Evolutionary conservation across 2,888 invertebrate genomes (phyloP).

Genomic region (Morpho helenor): DNA sequence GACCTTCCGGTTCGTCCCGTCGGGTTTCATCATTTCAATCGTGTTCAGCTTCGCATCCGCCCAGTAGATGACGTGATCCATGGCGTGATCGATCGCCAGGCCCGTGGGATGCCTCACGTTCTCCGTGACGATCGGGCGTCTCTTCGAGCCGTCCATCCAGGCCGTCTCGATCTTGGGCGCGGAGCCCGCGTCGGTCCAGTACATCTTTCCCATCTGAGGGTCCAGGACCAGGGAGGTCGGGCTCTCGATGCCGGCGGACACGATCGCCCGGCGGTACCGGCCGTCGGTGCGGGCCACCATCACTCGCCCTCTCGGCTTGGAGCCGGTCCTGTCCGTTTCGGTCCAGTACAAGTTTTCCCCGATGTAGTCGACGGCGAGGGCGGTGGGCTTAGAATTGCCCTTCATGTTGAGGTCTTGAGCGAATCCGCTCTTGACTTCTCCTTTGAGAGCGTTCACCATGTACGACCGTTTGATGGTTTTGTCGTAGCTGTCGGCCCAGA

Average conservation of each 20-base stretch:
- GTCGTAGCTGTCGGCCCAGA: slow-evolving; percentile 97
- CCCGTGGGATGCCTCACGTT: slow-evolving; percentile 93
- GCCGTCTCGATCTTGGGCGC: slow-evolving; percentile 95
- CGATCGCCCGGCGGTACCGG: slow-evolving; percentile 89
- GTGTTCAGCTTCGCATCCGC: slow-evolving; percentile 95
- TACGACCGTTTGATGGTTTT: slow-evolving; percentile 94
- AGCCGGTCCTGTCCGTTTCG: slow-evolving; percentile 87
- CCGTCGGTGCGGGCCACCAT: slow-evolving; percentile 95
- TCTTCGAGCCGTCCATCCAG: slow-evolving; percentile 98
- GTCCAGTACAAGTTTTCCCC: slow-evolving; percentile 97
- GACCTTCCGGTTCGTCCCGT: slow-evolving; percentile 87
- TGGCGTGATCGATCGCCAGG: slow-evolving; percentile 92
- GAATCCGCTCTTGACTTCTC: slow-evolving; percentile 88
- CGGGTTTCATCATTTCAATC: slow-evolving; percentile 91
- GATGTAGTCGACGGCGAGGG: slow-evolving; percentile 95
- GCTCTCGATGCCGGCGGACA: slow-evolving; percentile 88
- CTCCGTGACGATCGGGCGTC: slow-evolving; percentile 89
- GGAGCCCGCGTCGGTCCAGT: slow-evolving; percentile 96
- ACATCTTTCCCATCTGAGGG: slow-evolving; percentile 91
- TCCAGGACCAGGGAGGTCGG: slow-evolving; percentile 95
- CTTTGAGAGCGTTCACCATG: slow-evolving; percentile 88
- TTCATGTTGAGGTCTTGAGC: slow-evolving; percentile 93
- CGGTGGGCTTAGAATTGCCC: slow-evolving; percentile 90
- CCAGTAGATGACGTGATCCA: slow-evolving; percentile 96
- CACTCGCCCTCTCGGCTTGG: slow-evolving; percentile 87